These are phyloP conservation scores for Gnatocerus cornutus DNA, from an alignment of 2,888 invertebrate genomes.

Conservation along the genomic window DNA sequence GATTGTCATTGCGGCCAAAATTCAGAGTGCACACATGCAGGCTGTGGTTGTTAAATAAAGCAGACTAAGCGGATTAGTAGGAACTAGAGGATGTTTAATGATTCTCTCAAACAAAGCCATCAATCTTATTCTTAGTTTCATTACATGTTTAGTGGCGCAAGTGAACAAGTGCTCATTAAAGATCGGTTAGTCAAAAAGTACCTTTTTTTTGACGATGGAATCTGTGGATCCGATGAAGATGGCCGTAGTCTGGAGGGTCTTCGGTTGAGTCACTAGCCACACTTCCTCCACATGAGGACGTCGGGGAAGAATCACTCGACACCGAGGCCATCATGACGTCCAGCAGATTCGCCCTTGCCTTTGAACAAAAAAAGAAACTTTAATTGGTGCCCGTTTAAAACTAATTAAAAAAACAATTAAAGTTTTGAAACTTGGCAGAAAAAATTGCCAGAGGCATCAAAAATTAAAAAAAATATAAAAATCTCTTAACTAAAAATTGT, in stretches of 20 bases:
- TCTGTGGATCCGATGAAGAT: conserved; percentile 79
- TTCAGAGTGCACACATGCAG: conserved; percentile 25
- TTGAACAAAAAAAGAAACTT: too few species aligned
- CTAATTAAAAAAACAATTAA: too few species aligned
- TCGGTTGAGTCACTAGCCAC: conserved; percentile 76
- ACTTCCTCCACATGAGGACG: conserved; percentile 79
- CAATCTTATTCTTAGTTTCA: too few species aligned
- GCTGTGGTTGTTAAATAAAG: conserved; percentile 7
- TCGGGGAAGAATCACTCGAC: conserved; percentile 81
- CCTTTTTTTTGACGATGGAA: conserved; percentile 86
- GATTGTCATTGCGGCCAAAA: conserved; percentile 27
- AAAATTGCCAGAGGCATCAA: too few species aligned
- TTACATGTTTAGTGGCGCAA: too few species aligned
- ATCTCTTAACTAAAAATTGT: too few species aligned
- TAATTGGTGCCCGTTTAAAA: too few species aligned
- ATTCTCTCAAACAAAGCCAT: too few species aligned
- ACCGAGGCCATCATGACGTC: conserved; percentile 82
- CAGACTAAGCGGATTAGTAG: conserved; percentile 4
- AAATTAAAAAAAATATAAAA: too few species aligned
- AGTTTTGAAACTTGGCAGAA: too few species aligned
- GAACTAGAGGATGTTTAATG: neutral
- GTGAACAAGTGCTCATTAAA: too few species aligned
- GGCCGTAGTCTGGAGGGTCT: conserved; percentile 79
- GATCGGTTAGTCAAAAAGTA: conserved; percentile 62
- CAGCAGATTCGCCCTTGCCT: conserved; percentile 84